These are phyloP conservation scores for Spodoptera litura DNA, from an alignment of 1,140 invertebrate genomes.

Conservation along the genomic window DNA sequence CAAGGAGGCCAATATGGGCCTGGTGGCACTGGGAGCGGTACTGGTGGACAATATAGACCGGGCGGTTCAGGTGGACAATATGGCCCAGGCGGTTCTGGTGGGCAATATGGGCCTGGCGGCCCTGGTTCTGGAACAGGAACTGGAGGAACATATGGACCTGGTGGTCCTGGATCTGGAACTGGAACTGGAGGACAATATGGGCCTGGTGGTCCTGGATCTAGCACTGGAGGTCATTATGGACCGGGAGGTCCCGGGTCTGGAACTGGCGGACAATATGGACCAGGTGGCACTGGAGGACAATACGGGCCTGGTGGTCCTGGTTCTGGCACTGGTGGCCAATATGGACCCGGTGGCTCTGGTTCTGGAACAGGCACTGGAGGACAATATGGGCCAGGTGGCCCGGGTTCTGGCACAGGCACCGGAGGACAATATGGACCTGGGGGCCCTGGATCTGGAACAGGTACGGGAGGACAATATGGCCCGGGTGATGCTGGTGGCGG, in stretches of 20 bases:
- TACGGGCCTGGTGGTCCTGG: background rate
- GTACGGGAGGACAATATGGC: conserved; percentile 35
- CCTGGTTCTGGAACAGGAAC: conserved; percentile 30
- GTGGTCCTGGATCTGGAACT: background rate
- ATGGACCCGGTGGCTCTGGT: conserved; percentile 51
- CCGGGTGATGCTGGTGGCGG: conserved; percentile 11
- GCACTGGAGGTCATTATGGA: conserved; percentile 53
- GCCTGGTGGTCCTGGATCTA: background rate
- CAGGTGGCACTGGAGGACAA: conserved; percentile 3
- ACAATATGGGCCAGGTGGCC: conserved; percentile 5
- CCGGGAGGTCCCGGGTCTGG: conserved; percentile 14
- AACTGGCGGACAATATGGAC: conserved; percentile 36
- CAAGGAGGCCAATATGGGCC: conserved; percentile 15
- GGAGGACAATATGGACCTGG: conserved; percentile 13
- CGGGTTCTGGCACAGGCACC: background rate
- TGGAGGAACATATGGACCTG: conserved; percentile 1
- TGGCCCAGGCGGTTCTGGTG: conserved; percentile 1
- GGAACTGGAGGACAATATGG: conserved; percentile 7
- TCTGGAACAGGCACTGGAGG: background rate
- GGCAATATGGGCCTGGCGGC: conserved; percentile 45
- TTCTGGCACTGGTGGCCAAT: conserved; percentile 31
- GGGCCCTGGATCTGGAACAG: background rate
- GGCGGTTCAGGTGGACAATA: background rate
- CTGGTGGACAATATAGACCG: conserved; percentile 31
- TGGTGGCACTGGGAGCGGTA: conserved; percentile 39